phyloP scores from a whole-genome alignment of 2,888 invertebrate species.

The Carpatolechia fugitivella region DNA sequence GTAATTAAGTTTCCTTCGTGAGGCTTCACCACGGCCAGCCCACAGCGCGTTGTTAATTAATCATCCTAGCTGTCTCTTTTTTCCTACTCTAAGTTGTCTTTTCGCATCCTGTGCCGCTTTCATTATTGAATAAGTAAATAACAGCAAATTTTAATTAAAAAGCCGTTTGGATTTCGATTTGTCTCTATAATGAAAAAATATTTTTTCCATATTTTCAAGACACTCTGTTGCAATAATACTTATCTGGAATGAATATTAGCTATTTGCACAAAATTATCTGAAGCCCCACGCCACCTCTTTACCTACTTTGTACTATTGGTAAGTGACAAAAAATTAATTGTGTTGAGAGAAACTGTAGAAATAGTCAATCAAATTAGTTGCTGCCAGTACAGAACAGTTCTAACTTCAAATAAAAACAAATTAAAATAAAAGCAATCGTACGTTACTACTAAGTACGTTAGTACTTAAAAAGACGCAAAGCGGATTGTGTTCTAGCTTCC shows the following conservation, averaged over 20 bases:
- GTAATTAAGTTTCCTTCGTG: conserved; percentile 66
- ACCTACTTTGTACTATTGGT: too few species aligned
- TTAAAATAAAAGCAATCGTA: too few species aligned
- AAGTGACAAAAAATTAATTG: too few species aligned
- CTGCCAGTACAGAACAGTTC: background rate
- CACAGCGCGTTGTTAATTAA: conserved; percentile 63
- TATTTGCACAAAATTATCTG: too few species aligned
- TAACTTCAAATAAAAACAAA: background rate
- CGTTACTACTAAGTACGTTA: too few species aligned
- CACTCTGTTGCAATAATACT: too few species aligned
- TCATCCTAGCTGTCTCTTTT: conserved; percentile 58
- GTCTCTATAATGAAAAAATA: background rate
- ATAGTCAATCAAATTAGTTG: background rate
- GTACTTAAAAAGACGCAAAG: conserved; percentile 34
- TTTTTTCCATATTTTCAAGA: background rate
- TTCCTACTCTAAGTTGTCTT: conserved; percentile 40
- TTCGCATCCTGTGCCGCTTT: conserved; percentile 54
- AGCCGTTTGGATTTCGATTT: background rate
- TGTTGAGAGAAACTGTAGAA: too few species aligned
- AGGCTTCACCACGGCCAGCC: conserved; percentile 56
- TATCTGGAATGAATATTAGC: too few species aligned
- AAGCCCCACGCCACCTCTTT: too few species aligned
- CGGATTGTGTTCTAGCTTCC: conserved; percentile 5
- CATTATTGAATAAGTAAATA: conserved; percentile 63
- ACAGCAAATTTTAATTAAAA: conserved; percentile 41